These are phyloP conservation scores for Orius insidiosus DNA, from an alignment of 1,140 invertebrate genomes.

Conservation along the genomic window DNA sequence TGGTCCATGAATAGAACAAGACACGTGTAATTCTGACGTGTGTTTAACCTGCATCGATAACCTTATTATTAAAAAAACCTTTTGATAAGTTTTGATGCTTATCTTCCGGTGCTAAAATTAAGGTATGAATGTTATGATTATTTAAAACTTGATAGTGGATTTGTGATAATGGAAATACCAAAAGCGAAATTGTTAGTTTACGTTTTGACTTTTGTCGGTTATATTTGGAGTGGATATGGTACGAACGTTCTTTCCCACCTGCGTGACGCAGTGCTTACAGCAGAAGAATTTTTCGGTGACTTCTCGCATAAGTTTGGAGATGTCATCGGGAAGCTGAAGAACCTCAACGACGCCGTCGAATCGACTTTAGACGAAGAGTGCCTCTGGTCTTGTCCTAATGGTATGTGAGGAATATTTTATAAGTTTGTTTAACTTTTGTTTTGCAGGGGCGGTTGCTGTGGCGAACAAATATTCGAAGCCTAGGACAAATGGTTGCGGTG, in stretches of 20 bases:
- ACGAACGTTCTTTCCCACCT: constrained; percentile 50
- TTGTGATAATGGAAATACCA: constrained; percentile 38
- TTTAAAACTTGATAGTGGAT: neutral
- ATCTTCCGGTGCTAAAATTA: neutral
- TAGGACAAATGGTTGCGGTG: constrained; percentile 61
- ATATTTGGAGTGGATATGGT: constrained; percentile 63
- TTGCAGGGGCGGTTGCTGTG: constrained; percentile 42
- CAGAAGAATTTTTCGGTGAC: constrained; percentile 56
- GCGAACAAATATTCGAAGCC: constrained; percentile 55
- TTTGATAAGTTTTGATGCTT: neutral
- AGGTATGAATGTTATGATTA: neutral
- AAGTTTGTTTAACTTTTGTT: too few species aligned
- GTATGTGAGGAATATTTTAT: too few species aligned
- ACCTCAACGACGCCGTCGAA: constrained; percentile 63
- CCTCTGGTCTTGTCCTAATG: constrained; percentile 50
- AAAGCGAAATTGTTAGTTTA: constrained; percentile 60
- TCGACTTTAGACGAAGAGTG: constrained; percentile 69
- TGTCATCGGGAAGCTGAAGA: constrained; percentile 54
- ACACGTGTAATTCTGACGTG: too few species aligned
- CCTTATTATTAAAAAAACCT: neutral
- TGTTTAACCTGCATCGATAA: neutral
- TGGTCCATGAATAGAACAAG: too few species aligned
- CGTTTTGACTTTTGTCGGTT: constrained; percentile 51
- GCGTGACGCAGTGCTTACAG: constrained; percentile 56
- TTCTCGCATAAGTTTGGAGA: constrained; percentile 55